Percentiles rank a stretch among this genome's conserved stretches.
Conservation (phyloP, 2,797 vertebrate genomes). For the Sebastolobus alascanus region DNA sequence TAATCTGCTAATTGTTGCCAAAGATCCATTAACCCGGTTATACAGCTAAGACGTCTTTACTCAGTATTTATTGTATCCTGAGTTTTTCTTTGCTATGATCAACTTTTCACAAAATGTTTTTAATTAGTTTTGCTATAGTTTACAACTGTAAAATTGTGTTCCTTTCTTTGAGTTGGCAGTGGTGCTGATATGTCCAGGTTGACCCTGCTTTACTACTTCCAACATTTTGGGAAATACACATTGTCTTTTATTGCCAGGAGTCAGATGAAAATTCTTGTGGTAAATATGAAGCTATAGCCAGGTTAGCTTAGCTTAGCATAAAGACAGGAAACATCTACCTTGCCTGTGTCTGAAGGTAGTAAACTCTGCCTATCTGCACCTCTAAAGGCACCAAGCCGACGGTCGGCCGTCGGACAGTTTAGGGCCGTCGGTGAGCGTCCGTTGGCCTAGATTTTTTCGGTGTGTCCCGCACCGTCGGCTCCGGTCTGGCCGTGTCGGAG, state of each 20-base stretch:
- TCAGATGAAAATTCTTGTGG: background rate
- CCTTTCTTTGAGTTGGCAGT: background rate
- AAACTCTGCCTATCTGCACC: too few relatives aligned
- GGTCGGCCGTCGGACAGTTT: too few relatives aligned
- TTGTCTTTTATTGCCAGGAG: background rate
- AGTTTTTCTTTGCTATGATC: background rate
- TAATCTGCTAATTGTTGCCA: slow-evolving; percentile 19
- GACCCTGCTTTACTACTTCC: background rate
- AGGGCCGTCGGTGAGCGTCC: too few relatives aligned
- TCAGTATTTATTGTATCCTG: background rate
- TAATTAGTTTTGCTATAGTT: background rate
- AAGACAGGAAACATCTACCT: background rate
- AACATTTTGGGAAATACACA: background rate
- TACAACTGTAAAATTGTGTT: background rate
- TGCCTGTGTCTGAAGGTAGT: too few relatives aligned
- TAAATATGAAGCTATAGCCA: background rate
- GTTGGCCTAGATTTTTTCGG: too few relatives aligned
- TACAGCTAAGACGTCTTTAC: background rate
- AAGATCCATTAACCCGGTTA: background rate
- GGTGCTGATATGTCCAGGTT: background rate
- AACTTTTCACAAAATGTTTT: background rate
- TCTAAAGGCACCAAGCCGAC: too few relatives aligned
- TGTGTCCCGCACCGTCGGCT: too few relatives aligned
- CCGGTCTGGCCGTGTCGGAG: too few relatives aligned
- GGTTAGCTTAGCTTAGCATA: background rate